Evolutionary conservation across 2,797 vertebrate genomes (phyloP), one percentile per base, ranked within the genome.

Genomic region (Tapirus indicus): DNA sequence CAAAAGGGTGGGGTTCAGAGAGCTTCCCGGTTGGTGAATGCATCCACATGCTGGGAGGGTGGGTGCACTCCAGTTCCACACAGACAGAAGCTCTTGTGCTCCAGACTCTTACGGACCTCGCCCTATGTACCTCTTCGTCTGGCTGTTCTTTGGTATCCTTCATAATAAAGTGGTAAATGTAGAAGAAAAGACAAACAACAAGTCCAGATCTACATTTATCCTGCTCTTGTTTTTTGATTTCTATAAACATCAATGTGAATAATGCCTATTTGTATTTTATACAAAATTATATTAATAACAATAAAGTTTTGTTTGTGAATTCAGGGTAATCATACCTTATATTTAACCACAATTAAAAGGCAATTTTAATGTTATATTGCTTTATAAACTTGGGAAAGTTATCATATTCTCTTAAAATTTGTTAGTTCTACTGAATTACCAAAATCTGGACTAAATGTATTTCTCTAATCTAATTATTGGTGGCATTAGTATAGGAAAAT

Each of bases 381-480:
- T 95, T 92, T 94, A 35, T 74, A 82, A 68, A 74, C 41, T 93
- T 12, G 71, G 58, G 89, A 84, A 96, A 93, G 2, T 32, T 82
- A 83, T 38, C 62, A 62, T 49, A 68, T 17, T 78, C 49, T 68
- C 29, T 90, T 54, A 78, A 77, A 77, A 72, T 78, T 64, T 87
- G 27, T 27, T 71, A 71, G 78, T 72, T 88, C 62, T 77, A 47
- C 75, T 60, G 17, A 77, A n/a, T 94, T 64, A 64, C 4, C 85
- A 72, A 80, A 84, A 60, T 86, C 54, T 68, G 10, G 75, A 91
- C 32, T 58, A 56, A 75, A 68, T 18, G 6, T 79, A 11, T 79
- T 78, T 82, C 38, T 77, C 52, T 91, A 52, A 38, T 64, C 47
- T 95, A 56, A 68, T 77, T 89, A 72, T 47, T 54, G 60, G 20